phyloP scores from a whole-genome alignment of 2,797 vertebrate species.

The Myotis pilosus region DNA sequence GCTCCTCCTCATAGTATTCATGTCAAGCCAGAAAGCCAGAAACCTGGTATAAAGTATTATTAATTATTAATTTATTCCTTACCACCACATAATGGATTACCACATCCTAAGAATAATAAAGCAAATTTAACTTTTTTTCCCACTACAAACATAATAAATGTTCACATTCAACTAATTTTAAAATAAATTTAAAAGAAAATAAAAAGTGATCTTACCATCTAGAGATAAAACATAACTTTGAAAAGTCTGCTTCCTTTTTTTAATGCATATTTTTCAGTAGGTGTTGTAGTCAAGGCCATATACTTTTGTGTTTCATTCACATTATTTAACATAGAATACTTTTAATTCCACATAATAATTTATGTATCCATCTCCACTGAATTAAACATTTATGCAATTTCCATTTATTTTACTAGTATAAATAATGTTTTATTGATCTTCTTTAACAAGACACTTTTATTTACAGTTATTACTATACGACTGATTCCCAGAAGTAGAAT shows the following conservation, averaged over 20 bases:
- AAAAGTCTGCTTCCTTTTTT: too few relatives aligned
- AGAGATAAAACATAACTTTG: not conserved
- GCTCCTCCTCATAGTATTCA: not conserved
- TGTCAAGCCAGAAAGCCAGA: not conserved
- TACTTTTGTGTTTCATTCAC: not conserved
- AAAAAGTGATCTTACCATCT: not conserved
- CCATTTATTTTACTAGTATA: not conserved
- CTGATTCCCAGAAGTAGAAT: conserved; percentile 5
- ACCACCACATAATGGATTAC: not conserved
- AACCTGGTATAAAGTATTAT: not conserved
- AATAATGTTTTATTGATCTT: not conserved
- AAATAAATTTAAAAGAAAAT: not conserved
- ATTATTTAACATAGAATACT: not conserved
- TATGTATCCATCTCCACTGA: not conserved
- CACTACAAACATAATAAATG: not conserved
- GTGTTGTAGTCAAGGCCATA: not conserved
- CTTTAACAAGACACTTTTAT: not conserved
- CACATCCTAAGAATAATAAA: not conserved
- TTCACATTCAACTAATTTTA: not conserved
- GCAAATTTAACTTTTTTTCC: not conserved
- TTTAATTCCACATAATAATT: not conserved
- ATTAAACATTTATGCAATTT: not conserved
- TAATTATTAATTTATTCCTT: not conserved
- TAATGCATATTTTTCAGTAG: not conserved
- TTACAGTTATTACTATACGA: not conserved